These are phyloP conservation scores for Meteorus sp. DNA, from an alignment of 1,140 invertebrate genomes.

Conservation along the genomic window DNA sequence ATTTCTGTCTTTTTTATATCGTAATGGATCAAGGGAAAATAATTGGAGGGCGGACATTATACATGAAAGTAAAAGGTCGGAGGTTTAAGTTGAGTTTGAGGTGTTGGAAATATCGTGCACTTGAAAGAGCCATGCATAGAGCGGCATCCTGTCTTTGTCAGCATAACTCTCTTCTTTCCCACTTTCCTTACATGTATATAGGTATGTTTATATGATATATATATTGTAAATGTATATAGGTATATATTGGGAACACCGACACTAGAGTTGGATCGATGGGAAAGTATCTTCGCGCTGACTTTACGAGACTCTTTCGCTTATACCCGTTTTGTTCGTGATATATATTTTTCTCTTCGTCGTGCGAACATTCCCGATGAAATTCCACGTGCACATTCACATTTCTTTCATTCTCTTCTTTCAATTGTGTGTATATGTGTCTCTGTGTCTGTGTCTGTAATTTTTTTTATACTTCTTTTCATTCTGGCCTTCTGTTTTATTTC, in stretches of 20 bases:
- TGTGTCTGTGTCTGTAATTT: background rate
- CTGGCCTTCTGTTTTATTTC: background rate
- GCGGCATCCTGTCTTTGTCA: conserved; percentile 46
- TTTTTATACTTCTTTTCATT: background rate
- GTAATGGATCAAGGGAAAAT: background rate
- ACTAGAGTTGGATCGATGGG: conserved; percentile 18
- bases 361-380: conserved; percentile 3
- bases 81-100: conserved; percentile 35
- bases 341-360: conserved; percentile 16
- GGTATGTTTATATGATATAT: too few relatives aligned
- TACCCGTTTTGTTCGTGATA: conserved; percentile 10
- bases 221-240: too few relatives aligned
- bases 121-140: conserved; percentile 23
- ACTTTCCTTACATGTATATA: conserved; percentile 9
- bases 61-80: conserved; percentile 36
- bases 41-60: background rate
- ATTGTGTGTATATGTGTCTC: background rate
- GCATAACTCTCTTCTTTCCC: conserved; percentile 22
- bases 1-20: background rate
- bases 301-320: conserved; percentile 16
- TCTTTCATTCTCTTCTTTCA: background rate
- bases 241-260: too few relatives aligned
- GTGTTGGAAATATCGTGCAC: conserved; percentile 29
- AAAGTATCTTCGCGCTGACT: conserved; percentile 21
- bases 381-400: background rate